These are phyloP conservation scores for Drosophila mauritiana DNA, from an alignment of 1,140 invertebrate species.

Conservation along the genomic window DNA sequence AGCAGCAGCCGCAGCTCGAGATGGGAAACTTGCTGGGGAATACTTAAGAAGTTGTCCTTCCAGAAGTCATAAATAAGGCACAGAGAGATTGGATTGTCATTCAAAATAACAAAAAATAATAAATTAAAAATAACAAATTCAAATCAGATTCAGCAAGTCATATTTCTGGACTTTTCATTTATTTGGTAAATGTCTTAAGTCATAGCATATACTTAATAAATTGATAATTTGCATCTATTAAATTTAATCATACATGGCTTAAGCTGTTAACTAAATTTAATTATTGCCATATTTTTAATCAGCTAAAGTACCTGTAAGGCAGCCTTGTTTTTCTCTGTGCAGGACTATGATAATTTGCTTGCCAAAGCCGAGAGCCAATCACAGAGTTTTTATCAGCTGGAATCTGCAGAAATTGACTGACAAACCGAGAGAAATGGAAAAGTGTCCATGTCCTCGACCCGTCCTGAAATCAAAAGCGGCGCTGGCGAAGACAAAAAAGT, in stretches of 20 bases:
- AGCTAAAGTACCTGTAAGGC: too few species aligned
- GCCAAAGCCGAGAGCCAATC: conserved; percentile 66
- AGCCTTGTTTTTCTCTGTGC: background rate
- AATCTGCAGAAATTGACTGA: conserved; percentile 77
- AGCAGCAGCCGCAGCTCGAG: conserved; percentile 35
- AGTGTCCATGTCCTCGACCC: conserved; percentile 27
- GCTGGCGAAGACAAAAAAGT: conserved; percentile 46
- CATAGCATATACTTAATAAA: too few species aligned
- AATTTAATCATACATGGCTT: too few species aligned
- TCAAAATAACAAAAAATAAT: background rate
- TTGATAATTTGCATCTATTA: too few species aligned
- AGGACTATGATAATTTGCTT: conserved; percentile 66
- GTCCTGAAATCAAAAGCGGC: conserved; percentile 54
- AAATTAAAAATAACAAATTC: too few species aligned
- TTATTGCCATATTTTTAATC: too few species aligned
- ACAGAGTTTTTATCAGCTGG: conserved; percentile 83
- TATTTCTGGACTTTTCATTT: too few species aligned
- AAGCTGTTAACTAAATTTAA: too few species aligned
- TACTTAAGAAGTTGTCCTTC: conserved; percentile 18
- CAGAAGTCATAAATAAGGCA: conserved; percentile 47
- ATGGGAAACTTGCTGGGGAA: conserved; percentile 58
- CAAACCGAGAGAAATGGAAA: conserved; percentile 41
- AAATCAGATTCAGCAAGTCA: too few species aligned
- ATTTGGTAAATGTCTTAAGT: too few species aligned
- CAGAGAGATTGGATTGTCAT: background rate